Base-by-base conservation (phyloP, 2,797 vertebrate genomes). In the Dicrostonyx torquatus region DNA sequence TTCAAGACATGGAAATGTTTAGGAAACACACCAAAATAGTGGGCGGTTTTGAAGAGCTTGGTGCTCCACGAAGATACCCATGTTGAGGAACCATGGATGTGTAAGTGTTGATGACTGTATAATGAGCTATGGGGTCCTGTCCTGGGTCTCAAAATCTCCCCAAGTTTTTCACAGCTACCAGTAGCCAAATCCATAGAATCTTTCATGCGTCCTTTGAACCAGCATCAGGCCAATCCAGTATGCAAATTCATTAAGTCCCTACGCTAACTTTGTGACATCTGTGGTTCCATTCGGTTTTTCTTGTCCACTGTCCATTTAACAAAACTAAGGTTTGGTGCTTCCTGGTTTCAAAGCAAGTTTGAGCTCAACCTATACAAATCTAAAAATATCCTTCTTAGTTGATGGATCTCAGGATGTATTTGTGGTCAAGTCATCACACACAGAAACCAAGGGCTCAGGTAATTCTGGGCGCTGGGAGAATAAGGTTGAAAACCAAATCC, bases 311-410 rank as follows among this genome's bases (percentile, higher is more conserved):
- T 73, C 48, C 34, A 62, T 80, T 80, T 76, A 66, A 89, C 72
- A 94, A 96, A 96, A 97, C 91, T 95, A 92, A 96, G 89, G 93
- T 95, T 79, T 82, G 55, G 20, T 58, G 37, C 83, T 89, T 58
- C 92, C 15, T 78, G 92, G 95, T 96, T 79, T 76, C 78, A 66
- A 72, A 87, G 17, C 77, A 66, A 20, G 18, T 43, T 31, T 75
- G 91, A 85, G 53, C 70, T 83, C 92, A 93, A 96, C 20, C 75
- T 53, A 37, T 12, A 83, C 31, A 90, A 90, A 90, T 91, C 62
- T 45, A 91, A 85, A 88, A 64, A 22, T 1, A 48, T 64, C 91
- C 93, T 94, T 89, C 72, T 48, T 15, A 48, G 7, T 1, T 58
- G 12, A 29, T 53, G 4, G 26, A 62, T 60, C 55, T 91, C 15